These are phyloP conservation scores for Pherbina coryleti DNA, from an alignment of 2,888 invertebrate genomes.

Conservation along the genomic window DNA sequence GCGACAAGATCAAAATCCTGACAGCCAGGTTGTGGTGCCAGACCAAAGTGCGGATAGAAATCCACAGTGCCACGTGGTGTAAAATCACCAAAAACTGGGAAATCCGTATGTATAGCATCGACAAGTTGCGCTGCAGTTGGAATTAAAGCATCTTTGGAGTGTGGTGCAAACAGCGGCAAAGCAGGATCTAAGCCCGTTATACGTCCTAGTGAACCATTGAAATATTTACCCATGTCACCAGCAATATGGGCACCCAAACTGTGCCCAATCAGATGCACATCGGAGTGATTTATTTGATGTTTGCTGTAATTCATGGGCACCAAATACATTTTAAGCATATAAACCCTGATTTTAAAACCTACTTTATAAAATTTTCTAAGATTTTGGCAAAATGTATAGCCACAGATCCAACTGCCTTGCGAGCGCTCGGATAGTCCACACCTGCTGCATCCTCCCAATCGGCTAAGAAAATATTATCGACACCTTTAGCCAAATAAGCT, in stretches of 20 bases:
- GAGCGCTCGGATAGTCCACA: constrained; percentile 60
- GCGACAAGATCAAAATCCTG: constrained; percentile 60
- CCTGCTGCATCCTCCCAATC: constrained; percentile 65
- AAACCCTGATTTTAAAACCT: neutral
- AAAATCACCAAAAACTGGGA: constrained; percentile 63
- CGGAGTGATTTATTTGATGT: constrained; percentile 46
- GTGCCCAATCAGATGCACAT: constrained; percentile 66
- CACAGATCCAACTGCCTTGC: constrained; percentile 56
- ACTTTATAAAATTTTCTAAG: constrained; percentile 57
- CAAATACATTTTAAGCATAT: neutral
- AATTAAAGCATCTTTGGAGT: constrained; percentile 59
- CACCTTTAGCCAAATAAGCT: constrained; percentile 64
- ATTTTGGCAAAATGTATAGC: constrained; percentile 54
- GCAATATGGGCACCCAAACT: constrained; percentile 67
- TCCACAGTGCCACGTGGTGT: constrained; percentile 64
- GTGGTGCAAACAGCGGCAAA: constrained; percentile 62
- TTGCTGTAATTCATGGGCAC: constrained; percentile 44
- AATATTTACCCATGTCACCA: constrained; percentile 62
- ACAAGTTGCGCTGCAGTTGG: constrained; percentile 62
- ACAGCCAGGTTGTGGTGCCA: constrained; percentile 65
- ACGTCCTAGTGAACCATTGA: constrained; percentile 63
- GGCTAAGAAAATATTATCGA: constrained; percentile 60
- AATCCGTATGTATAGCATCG: constrained; percentile 67
- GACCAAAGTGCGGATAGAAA: constrained; percentile 67
- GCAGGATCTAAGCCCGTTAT: constrained; percentile 68